Conservation (phyloP, 2,888 invertebrate species). For the Xanthorhoe spadicearia region DNA sequence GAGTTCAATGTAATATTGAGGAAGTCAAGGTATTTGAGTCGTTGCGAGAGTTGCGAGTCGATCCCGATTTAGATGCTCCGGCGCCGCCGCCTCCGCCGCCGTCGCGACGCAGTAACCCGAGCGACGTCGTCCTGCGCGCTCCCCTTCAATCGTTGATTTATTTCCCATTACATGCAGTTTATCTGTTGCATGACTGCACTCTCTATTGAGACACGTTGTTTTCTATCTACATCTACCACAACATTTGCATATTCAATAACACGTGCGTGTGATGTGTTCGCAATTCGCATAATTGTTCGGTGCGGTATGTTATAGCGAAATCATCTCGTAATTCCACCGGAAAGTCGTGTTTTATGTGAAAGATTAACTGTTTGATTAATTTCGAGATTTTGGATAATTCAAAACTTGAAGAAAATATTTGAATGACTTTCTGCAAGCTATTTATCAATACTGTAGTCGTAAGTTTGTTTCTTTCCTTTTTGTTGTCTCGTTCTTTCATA, state of each 20-base stretch:
- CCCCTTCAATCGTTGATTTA: slow-evolving; percentile 65
- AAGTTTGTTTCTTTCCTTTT: slow-evolving; percentile 54
- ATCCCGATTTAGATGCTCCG: slow-evolving; percentile 84
- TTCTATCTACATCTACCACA: slow-evolving; percentile 30
- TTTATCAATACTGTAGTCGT: slow-evolving; percentile 54
- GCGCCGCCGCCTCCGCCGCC: slow-evolving; percentile 78
- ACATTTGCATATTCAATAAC: slow-evolving; percentile 39
- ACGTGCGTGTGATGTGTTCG: slow-evolving; percentile 43
- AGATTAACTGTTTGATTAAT: slow-evolving; percentile 17
- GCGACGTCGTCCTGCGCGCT: slow-evolving; percentile 79
- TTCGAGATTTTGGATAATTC: slow-evolving; percentile 6
- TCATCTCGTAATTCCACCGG: slow-evolving; percentile 32
- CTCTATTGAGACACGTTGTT: slow-evolving; percentile 41
- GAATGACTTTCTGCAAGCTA: slow-evolving; percentile 44
- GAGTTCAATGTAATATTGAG: slow-evolving; percentile 85
- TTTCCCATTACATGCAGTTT: slow-evolving; percentile 50
- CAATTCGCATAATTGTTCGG: slow-evolving; percentile 41
- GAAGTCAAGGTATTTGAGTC: slow-evolving; percentile 85
- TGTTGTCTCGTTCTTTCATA: slow-evolving; percentile 51
- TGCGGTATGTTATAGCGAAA: slow-evolving; percentile 41
- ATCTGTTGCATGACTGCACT: slow-evolving; percentile 61
- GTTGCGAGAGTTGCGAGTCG: slow-evolving; percentile 82
- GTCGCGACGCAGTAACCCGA: slow-evolving; percentile 82
- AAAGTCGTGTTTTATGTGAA: slow-evolving; percentile 38
- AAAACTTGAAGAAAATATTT: slow-evolving; percentile 33